Evolutionary conservation across 2,797 vertebrate species (phyloP).

Genomic region (Florisuga fusca): DNA sequence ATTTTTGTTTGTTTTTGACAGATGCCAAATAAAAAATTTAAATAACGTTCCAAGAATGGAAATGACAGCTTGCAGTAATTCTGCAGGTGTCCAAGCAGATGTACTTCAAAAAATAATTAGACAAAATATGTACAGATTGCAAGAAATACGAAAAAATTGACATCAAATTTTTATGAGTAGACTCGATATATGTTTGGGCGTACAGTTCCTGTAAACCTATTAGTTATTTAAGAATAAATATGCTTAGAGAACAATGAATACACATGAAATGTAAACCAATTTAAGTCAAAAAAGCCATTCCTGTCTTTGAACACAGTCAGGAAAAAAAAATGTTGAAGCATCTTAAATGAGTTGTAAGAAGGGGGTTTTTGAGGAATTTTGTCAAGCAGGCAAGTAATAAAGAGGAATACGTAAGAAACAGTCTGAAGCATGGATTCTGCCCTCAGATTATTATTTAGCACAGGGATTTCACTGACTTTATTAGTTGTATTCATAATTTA

Average conservation of each 20-base stretch:
- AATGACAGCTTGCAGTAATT: slow-evolving; percentile 88
- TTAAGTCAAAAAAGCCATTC: background rate
- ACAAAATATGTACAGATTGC: slow-evolving; percentile 80
- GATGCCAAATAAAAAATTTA: slow-evolving; percentile 89
- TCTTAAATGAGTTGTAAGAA: background rate
- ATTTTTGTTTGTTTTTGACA: slow-evolving; percentile 81
- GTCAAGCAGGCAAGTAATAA: background rate
- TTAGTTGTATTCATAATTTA: background rate
- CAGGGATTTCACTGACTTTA: background rate
- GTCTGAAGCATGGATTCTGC: background rate
- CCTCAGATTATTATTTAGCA: background rate
- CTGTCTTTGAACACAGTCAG: background rate
- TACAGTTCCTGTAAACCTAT: slow-evolving; percentile 24
- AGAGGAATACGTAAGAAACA: background rate
- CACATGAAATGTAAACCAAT: background rate
- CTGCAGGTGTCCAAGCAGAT: slow-evolving; percentile 87
- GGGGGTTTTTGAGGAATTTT: background rate
- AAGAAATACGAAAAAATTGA: slow-evolving; percentile 75
- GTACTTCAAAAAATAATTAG: slow-evolving; percentile 84
- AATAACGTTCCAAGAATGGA: slow-evolving; percentile 84
- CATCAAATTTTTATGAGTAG: slow-evolving; percentile 71
- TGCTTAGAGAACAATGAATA: background rate
- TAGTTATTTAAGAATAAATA: slow-evolving; percentile 34
- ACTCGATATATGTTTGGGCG: slow-evolving; percentile 19
- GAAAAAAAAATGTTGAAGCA: background rate